These are phyloP conservation scores for Amphiura filiformis DNA, from an alignment of 35 echinoderm and acorn worm genomes.

Conservation along the genomic window DNA sequence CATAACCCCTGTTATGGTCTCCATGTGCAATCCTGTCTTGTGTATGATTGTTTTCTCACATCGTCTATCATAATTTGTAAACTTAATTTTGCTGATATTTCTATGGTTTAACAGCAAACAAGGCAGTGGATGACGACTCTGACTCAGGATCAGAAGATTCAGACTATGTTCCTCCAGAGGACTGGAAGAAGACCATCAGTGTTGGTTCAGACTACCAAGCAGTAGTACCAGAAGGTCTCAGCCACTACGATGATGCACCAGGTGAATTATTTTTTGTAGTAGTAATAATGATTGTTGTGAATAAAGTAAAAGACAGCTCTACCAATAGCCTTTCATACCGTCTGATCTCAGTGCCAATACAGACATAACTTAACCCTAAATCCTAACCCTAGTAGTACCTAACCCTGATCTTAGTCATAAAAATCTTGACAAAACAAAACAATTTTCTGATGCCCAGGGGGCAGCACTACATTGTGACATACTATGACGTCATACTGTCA, in stretches of 20 bases:
- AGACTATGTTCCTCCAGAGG: conserved; percentile 94
- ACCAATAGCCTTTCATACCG: not conserved
- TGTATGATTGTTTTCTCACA: too few relatives aligned
- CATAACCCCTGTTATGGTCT: too few relatives aligned
- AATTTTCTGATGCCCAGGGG: too few relatives aligned
- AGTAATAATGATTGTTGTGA: not conserved
- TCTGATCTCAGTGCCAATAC: not conserved
- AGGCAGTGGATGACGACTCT: conserved; percentile 74
- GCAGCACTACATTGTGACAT: too few relatives aligned
- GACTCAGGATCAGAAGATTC: conserved; percentile 88
- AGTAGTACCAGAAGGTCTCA: conserved; percentile 79
- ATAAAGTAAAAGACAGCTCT: not conserved
- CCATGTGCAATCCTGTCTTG: too few relatives aligned
- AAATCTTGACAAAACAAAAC: too few relatives aligned
- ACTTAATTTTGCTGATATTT: too few relatives aligned
- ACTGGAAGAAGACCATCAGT: conserved; percentile 98
- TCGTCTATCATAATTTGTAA: too few relatives aligned
- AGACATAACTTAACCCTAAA: not conserved
- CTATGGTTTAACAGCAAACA: conserved; percentile 59
- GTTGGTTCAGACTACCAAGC: conserved; percentile 89
- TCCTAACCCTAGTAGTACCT: not conserved
- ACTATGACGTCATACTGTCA: too few relatives aligned
- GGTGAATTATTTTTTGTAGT: conserved; percentile 43
- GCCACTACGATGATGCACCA: conserved; percentile 98
- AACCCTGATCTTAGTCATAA: too few relatives aligned